phyloP scores from a whole-genome alignment of 2,888 invertebrate species.

The Drosophila siamana region DNA sequence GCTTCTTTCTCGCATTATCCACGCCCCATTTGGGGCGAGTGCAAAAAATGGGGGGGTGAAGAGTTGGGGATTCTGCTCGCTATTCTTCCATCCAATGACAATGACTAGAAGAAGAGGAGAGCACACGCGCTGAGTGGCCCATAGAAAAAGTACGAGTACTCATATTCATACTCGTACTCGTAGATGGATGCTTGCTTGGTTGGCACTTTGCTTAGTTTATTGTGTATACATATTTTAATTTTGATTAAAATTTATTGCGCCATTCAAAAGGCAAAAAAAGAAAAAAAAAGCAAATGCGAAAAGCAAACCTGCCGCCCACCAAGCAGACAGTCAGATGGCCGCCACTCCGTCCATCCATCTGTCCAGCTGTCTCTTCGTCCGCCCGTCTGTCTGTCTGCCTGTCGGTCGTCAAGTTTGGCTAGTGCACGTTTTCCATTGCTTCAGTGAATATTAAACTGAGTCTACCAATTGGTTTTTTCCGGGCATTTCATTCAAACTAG shows the following conservation, averaged over 20 bases:
- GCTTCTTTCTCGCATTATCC: constrained; percentile 1
- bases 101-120: constrained; percentile 39
- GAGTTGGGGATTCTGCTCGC: no score
- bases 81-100: constrained; percentile 34
- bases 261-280: constrained; percentile 59
- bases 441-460: constrained; percentile 81
- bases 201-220: constrained; percentile 67
- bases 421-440: constrained; percentile 55
- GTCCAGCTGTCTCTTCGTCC: neutral
- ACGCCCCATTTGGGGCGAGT: neutral
- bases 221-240: constrained; percentile 74
- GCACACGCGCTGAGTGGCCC: constrained; percentile 65
- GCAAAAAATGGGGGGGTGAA: neutral
- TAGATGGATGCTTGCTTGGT: constrained; percentile 38
- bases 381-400: constrained; percentile 6
- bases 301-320: constrained; percentile 50
- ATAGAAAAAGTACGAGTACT: constrained; percentile 32
- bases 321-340: constrained; percentile 28
- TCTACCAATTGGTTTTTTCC: constrained; percentile 86
- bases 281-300: constrained; percentile 42
- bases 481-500: constrained; percentile 82
- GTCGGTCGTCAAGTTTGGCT: constrained; percentile 25
- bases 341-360: constrained; percentile 11
- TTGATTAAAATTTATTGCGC: constrained; percentile 82
- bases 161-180: constrained; percentile 1